A percentile compares a stretch with the other conserved stretches of the same genome.
Evolutionary conservation across 2,888 invertebrate species (phyloP).

Genomic region (Geophilus truncorum): DNA sequence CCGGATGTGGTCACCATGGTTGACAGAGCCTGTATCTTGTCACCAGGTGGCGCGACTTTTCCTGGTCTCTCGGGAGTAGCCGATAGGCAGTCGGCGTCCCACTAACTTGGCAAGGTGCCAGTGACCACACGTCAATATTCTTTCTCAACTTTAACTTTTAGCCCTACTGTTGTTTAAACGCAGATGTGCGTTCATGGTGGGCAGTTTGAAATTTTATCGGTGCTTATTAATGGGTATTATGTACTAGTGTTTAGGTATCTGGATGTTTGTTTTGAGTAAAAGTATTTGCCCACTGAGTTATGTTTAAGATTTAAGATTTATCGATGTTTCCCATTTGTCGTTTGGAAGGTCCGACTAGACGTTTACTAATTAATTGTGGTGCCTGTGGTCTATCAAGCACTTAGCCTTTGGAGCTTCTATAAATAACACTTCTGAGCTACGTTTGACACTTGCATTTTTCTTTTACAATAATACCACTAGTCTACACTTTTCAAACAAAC

Average conservation of each 20-base stretch:
- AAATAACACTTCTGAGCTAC: background rate
- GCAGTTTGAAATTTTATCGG: no score
- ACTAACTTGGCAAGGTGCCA: background rate
- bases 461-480: no score
- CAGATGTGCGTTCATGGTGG: no score
- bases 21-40: background rate
- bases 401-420: background rate
- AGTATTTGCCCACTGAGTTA: background rate
- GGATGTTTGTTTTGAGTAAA: background rate
- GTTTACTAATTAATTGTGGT: background rate
- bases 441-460: background rate
- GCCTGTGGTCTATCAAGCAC: background rate
- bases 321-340: background rate
- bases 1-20: background rate
- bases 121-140: background rate
- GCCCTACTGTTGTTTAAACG: background rate
- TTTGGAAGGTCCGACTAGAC: background rate
- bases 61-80: background rate
- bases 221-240: no score
- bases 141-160: background rate
- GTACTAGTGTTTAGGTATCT: background rate
- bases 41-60: background rate
- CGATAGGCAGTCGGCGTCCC: background rate
- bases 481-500: no score
- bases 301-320: background rate